Conservation (phyloP, 2,113 vertebrate species). For the Clarias macrocephalus region DNA sequence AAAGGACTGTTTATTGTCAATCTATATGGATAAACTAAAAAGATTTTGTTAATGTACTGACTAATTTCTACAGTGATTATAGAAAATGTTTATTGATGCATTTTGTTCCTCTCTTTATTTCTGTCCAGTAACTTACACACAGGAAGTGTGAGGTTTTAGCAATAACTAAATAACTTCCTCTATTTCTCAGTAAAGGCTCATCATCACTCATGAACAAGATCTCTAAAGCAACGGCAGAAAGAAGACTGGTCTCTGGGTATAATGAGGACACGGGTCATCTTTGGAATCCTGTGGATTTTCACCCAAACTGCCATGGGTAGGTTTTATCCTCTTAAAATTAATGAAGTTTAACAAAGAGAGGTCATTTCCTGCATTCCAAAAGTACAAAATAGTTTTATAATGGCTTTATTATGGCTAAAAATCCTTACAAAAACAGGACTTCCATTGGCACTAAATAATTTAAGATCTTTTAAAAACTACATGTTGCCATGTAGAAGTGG, state of each 20-base stretch:
- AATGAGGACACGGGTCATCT: constrained; percentile 4
- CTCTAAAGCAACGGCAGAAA: neutral
- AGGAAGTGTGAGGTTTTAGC: neutral
- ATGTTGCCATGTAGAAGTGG: too few relatives aligned
- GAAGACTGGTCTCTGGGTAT: neutral
- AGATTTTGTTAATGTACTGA: too few relatives aligned
- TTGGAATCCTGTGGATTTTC: neutral
- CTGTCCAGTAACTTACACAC: neutral
- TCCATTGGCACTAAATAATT: too few relatives aligned
- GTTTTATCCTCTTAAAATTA: neutral
- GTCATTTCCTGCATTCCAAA: neutral
- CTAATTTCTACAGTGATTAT: too few relatives aligned
- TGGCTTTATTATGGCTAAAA: too few relatives aligned
- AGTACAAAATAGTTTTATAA: too few relatives aligned
- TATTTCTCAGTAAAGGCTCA: neutral
- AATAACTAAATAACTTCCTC: neutral
- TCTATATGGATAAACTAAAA: too few relatives aligned
- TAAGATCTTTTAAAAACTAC: too few relatives aligned
- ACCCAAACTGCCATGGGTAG: neutral
- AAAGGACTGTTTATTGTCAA: too few relatives aligned
- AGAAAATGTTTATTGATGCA: too few relatives aligned
- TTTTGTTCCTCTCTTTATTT: neutral
- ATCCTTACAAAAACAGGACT: too few relatives aligned
- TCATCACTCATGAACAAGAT: neutral
- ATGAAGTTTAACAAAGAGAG: neutral